These are phyloP conservation scores for Neotragus moschatus DNA, from an alignment of 2,113 vertebrate genomes.

Conservation along the genomic window DNA sequence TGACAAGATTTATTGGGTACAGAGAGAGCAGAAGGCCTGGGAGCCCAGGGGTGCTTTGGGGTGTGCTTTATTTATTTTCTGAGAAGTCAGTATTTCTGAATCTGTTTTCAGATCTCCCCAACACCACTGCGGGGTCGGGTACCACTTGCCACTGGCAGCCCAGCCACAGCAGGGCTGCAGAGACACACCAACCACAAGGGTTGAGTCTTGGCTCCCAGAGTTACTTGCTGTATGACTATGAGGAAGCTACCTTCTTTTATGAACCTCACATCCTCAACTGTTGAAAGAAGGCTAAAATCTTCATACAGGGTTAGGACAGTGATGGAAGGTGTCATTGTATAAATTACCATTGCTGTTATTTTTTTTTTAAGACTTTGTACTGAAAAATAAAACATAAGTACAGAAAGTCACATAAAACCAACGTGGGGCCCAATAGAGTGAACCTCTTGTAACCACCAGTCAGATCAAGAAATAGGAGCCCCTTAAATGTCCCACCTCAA, in stretches of 20 bases:
- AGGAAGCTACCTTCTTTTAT: not conserved
- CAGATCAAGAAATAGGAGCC: not conserved
- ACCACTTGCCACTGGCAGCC: not conserved
- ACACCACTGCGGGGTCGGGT: not conserved
- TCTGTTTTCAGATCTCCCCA: not conserved
- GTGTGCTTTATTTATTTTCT: not conserved
- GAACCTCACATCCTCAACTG: not conserved
- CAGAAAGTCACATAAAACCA: not conserved
- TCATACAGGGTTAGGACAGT: not conserved
- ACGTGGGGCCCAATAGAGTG: not conserved
- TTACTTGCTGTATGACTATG: not conserved
- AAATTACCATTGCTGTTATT: not conserved
- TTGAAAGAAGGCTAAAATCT: conserved; percentile 31
- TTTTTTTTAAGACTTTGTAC: not conserved
- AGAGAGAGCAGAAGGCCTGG: not conserved
- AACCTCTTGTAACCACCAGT: not conserved
- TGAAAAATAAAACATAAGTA: not conserved
- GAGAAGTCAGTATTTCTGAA: not conserved
- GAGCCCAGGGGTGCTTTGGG: not conserved
- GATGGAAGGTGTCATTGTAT: not conserved
- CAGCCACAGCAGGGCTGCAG: not conserved
- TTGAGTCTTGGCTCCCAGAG: not conserved
- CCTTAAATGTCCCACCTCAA: not conserved
- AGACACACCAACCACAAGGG: not conserved
- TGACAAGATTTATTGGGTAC: accelerated